Evolutionary conservation across 2,797 vertebrate species (phyloP).

Genomic region (Micrastur ruficollis): DNA sequence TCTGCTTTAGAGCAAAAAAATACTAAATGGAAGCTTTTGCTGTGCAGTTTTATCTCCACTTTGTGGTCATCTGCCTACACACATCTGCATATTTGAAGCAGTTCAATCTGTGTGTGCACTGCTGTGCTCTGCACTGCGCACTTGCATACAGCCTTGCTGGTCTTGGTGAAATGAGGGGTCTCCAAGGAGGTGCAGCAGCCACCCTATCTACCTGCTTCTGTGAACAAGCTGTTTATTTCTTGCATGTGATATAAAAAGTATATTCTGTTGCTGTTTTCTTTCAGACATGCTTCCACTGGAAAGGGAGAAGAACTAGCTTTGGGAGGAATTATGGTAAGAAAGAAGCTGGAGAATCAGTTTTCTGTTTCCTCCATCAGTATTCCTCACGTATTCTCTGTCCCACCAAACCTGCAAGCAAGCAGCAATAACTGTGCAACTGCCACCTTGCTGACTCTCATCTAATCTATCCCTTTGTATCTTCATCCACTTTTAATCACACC

Average conservation of each 20-base stretch:
- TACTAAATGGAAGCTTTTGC: neutral
- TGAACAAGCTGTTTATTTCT: neutral
- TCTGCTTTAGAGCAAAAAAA: neutral
- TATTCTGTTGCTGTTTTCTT: neutral
- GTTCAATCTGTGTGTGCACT: neutral
- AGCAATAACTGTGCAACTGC: neutral
- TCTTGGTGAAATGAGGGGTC: neutral
- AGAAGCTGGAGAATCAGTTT: neutral
- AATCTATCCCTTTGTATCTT: neutral
- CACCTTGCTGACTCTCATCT: neutral
- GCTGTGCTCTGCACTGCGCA: neutral
- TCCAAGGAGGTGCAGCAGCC: neutral
- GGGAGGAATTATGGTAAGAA: neutral
- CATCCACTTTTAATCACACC: neutral
- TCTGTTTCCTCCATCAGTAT: neutral
- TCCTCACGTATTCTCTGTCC: neutral
- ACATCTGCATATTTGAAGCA: neutral
- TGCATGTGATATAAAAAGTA: neutral
- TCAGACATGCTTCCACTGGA: neutral
- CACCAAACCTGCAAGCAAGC: neutral
- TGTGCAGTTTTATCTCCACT: neutral
- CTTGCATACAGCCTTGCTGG: neutral
- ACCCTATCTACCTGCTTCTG: neutral
- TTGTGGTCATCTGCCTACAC: neutral
- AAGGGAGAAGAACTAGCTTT: neutral